Base-by-base conservation (phyloP, 2,888 invertebrate genomes). In the Mythimna pallens region DNA sequence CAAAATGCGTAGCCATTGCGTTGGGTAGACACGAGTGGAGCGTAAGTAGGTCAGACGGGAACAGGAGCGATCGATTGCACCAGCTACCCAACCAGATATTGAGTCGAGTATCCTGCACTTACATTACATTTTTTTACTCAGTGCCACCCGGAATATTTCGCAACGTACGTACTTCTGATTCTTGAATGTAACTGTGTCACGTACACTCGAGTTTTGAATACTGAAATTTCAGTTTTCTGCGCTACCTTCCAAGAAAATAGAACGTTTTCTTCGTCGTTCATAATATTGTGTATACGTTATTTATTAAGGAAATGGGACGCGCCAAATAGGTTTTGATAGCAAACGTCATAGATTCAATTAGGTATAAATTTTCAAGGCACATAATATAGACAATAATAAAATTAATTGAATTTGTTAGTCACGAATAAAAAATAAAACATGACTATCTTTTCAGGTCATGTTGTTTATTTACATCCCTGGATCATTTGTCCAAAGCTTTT, bases 21-120 rank as follows among this genome's bases (percentile, higher is more conserved):
- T 77, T 78, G 82, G 77, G 83, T 77, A 81, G 78, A 84, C 86
- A 86, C 87, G 85, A 87, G 86, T 80, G 85, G 65, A 65, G 82
- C 85, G 88, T 90, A 93, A 93, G 88, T 93, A 89, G 93, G 93
- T 90, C 93, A 84, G 88, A 86, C 84, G 89, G 89, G 90, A 90
- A 86, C 88, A 81, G 89, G 86, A 85, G 65, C 92, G 92, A 93
- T 93, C 93, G 93, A 93, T 93, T 87, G 86, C 85, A 82, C 70
- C 77, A 76, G 87, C 88, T 87, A 90, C 91, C 89, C 92, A 89
- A 90, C 88, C 85, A 90, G 90, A 91, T 89, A 90, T 85, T 75
- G 84, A 85, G 84, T 78, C 76, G 83, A 86, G 81, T 71, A 84
- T 88, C 84, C 86, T 89, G 88, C 90, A 90, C 88, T 86, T 82